A percentile compares a stretch with the other conserved stretches of the same genome.
Conservation (phyloP, 2,113 vertebrate species). For the Podiceps cristatus region DNA sequence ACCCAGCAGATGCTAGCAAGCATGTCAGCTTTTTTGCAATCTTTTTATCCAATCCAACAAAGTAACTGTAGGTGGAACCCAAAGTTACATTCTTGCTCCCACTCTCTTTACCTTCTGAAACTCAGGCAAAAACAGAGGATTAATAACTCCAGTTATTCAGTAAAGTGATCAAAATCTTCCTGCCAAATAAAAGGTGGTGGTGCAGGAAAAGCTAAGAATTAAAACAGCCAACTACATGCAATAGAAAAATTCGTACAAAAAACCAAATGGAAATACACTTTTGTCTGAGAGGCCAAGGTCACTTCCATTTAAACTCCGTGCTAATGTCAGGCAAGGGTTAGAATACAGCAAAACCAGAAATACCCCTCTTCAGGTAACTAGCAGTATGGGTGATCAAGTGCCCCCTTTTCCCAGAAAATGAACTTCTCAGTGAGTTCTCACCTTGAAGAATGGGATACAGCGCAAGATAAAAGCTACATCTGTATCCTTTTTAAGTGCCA, state of each 20-base stretch:
- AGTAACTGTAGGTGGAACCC: neutral
- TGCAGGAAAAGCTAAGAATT: neutral
- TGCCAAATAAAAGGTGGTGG: too few species aligned
- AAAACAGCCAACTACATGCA: fast-evolving
- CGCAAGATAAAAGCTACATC: neutral
- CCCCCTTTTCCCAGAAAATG: neutral
- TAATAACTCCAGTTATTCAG: neutral
- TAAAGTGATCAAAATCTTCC: neutral
- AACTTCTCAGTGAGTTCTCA: neutral
- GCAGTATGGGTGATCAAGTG: fast-evolving
- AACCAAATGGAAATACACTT: neutral
- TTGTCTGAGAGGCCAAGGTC: neutral
- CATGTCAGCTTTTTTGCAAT: neutral
- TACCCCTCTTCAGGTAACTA: neutral
- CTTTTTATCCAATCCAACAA: neutral
- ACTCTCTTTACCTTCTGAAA: neutral
- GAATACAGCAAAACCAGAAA: neutral
- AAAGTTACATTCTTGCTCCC: neutral
- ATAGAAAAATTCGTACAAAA: neutral
- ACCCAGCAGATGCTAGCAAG: neutral
- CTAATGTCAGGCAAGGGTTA: neutral
- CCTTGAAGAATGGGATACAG: neutral
- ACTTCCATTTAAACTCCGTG: neutral
- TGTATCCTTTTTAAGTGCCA: neutral
- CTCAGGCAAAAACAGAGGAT: neutral